Evolutionary conservation across 2,113 vertebrate species (phyloP).

Genomic region (Pholis gunnellus): DNA sequence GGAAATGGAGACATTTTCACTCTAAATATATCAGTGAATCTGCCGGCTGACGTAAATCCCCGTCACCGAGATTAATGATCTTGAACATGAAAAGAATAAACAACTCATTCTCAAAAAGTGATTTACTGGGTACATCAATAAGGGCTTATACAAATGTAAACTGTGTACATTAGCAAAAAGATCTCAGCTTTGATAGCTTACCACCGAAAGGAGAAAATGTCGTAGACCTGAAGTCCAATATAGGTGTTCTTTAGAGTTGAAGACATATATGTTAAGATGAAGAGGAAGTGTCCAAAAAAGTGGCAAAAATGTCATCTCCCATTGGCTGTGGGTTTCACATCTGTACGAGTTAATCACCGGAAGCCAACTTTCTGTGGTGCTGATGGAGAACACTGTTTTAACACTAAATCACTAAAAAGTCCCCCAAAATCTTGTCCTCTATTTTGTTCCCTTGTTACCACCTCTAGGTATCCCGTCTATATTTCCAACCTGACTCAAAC

Average conservation of each 20-base stretch:
- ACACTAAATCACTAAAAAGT: not conserved
- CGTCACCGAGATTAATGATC: conserved; percentile 67
- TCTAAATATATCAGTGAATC: conserved; percentile 68
- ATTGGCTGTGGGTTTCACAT: not conserved
- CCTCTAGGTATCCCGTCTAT: not conserved
- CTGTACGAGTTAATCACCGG: conserved; percentile 1
- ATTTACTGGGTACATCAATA: conserved; percentile 6
- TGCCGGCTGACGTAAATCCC: conserved; percentile 69
- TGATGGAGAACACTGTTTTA: not conserved
- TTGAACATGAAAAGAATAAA: not conserved
- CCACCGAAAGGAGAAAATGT: not conserved
- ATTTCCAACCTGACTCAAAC: not conserved
- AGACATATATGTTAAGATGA: not conserved
- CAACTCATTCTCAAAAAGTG: not conserved
- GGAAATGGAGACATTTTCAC: conserved; percentile 71
- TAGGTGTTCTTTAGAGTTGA: not conserved
- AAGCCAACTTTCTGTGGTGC: not conserved
- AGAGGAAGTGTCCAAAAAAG: not conserved
- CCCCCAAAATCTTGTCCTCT: not conserved
- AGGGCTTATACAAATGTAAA: conserved; percentile 14
- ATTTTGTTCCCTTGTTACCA: not conserved
- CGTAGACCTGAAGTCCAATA: not conserved
- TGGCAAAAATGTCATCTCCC: conserved; percentile 10
- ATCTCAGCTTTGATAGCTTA: conserved; percentile 7
- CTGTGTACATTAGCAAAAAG: conserved; percentile 8